Evolutionary conservation across 2,888 invertebrate genomes (phyloP).

Genomic region (Ichneumoninae sp.): DNA sequence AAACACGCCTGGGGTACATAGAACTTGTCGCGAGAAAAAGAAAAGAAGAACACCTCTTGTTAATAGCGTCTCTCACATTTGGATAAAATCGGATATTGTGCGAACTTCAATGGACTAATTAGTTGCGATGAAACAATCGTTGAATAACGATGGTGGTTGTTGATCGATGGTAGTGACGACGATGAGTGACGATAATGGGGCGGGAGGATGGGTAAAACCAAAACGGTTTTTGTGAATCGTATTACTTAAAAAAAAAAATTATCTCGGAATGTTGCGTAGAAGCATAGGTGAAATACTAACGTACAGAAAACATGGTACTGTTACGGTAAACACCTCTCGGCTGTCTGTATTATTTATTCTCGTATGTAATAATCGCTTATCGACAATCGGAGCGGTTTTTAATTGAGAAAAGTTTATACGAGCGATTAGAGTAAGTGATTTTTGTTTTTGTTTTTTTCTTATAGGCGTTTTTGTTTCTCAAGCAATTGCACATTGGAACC

Average conservation of each 20-base stretch:
- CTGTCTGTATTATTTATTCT: conserved; percentile 17
- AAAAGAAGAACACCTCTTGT: conserved; percentile 1
- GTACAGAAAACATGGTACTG: conserved; percentile 21
- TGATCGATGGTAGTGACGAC: conserved; percentile 24
- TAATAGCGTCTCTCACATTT: conserved; percentile 26
- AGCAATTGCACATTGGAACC: conserved; percentile 67
- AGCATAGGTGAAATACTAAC: conserved; percentile 18
- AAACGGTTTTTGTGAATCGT: conserved; percentile 27
- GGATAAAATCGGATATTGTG: conserved; percentile 9
- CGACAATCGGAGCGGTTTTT: conserved; percentile 30
- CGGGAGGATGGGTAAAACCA: neutral
- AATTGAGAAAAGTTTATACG: conserved; percentile 32
- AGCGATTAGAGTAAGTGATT: conserved; percentile 83
- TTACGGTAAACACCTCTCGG: conserved; percentile 23
- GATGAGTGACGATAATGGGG: conserved; percentile 23
- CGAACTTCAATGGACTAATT: conserved; percentile 35
- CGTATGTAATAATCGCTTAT: conserved; percentile 28
- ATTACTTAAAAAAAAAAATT: neutral
- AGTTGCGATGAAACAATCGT: conserved; percentile 45
- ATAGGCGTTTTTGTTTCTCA: conserved; percentile 61
- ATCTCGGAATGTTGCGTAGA: conserved; percentile 17
- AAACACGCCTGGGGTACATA: conserved; percentile 18
- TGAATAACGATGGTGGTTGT: conserved; percentile 3
- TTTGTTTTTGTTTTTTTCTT: conserved; percentile 59
- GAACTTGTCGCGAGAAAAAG: conserved; percentile 1